Base-by-base conservation (phyloP, 2,888 invertebrate species). In the Deroplatys truncata region DNA sequence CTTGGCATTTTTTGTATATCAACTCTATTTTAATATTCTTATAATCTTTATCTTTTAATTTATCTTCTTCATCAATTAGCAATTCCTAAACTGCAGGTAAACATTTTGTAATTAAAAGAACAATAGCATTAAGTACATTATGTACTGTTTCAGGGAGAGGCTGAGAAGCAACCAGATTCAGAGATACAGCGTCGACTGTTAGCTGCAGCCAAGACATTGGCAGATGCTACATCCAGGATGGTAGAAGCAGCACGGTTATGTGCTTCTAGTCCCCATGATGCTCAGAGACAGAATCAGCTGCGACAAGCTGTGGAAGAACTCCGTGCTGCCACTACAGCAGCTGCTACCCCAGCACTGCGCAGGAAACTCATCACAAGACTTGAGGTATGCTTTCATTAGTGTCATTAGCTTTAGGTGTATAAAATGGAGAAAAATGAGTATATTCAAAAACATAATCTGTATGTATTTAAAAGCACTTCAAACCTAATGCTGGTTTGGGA, bases 141-240 rank as follows among this genome's bases (percentile, higher is more conserved):
- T 43, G 4, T 1, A 72, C 20, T 20, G 25, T 86, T 83, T 13
- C 85, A 92, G 92, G 95, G 98, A 86, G 98, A 99, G 93, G 99
- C 99, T 0, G 98, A 98, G 92, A 95, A 95, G 83, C 97, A 98
- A 92, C 96, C 97, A 0, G 97, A 97, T 93, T 96, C 98, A 0
- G 98, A 98, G 89, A 95, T 97, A n/a, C 98, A 99, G 92, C 96
- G 98, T 91, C 96, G 98, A 90, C 94, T 99, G 88, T 93, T 99
- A 85, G 98, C 98, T 0, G 99, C 99, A 0, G 99, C 99, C 28
- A 99, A 99, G 93, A 95, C 97, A 89, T 93, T 98, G 85, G 99
- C 99, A 0, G 99, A 99, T 93, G 99, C 99, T 1, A 99, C 99
- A 0, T 98, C 99, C 0, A 96, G 97, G 91, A 97, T 99, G 97